Percentiles rank a stretch among this genome's conserved stretches.
Conservation (phyloP, 2,888 invertebrate genomes). For the Platycheirus rosarum region DNA sequence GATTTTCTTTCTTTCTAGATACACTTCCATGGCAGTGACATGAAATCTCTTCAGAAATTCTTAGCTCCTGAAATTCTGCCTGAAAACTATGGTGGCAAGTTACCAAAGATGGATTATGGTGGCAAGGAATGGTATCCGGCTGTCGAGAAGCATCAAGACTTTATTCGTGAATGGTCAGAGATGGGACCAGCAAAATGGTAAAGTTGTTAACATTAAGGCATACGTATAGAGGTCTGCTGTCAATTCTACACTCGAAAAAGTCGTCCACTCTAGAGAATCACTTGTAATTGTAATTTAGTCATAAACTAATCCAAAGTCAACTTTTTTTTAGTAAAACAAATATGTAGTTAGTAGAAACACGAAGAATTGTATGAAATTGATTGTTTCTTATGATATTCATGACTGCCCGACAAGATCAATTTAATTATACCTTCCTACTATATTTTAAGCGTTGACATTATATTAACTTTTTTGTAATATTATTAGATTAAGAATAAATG, state of each 20-base stretch:
- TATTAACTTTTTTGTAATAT: no score
- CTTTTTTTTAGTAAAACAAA: neutral
- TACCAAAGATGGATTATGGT: slow-evolving; percentile 89
- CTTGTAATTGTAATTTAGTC: no score
- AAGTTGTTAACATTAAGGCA: slow-evolving; percentile 16
- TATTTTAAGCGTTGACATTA: slow-evolving; percentile 44
- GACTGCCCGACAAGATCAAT: slow-evolving; percentile 65
- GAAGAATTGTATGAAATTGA: neutral
- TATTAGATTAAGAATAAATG: neutral
- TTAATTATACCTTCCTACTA: neutral
- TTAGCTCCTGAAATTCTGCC: slow-evolving; percentile 88
- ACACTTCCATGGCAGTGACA: slow-evolving; percentile 92
- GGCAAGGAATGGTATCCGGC: slow-evolving; percentile 91
- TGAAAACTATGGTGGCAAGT: slow-evolving; percentile 89
- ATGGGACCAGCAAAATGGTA: slow-evolving; percentile 86
- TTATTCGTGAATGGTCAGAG: slow-evolving; percentile 87
- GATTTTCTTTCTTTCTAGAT: slow-evolving; percentile 85
- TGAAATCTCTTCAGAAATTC: slow-evolving; percentile 89
- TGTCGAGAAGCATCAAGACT: slow-evolving; percentile 86
- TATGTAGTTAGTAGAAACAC: neutral
- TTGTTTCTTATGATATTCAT: slow-evolving; percentile 19
- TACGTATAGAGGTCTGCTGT: slow-evolving; percentile 7
- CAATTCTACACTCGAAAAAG: slow-evolving; percentile 44
- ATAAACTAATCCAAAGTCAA: neutral
- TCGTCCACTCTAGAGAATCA: neutral